phyloP scores from a whole-genome alignment of 1,140 invertebrate species.

The Orchestia grillus region DNA sequence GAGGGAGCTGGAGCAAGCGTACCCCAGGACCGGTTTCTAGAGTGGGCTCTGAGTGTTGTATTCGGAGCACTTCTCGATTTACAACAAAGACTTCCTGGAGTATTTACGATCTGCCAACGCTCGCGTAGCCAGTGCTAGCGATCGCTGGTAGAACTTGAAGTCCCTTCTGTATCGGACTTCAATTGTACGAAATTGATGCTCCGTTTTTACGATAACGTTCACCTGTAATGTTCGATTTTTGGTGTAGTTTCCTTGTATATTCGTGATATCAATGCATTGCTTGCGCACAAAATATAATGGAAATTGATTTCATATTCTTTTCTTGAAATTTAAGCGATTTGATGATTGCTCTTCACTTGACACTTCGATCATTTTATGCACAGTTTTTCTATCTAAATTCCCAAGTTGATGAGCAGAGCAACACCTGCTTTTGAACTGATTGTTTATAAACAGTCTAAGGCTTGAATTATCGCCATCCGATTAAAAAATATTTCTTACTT shows the following conservation, averaged over 20 bases:
- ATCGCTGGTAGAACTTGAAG: conserved; percentile 15
- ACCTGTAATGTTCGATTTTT: background rate
- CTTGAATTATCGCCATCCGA: too few relatives aligned
- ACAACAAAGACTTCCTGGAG: conserved; percentile 19
- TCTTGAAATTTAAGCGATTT: too few relatives aligned
- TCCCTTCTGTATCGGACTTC: background rate
- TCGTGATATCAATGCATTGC: background rate
- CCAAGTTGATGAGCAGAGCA: too few relatives aligned
- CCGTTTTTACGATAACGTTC: background rate
- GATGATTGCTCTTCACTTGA: too few relatives aligned
- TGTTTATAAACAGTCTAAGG: too few relatives aligned
- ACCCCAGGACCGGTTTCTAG: conserved; percentile 13
- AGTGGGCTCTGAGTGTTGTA: background rate
- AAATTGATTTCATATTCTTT: too few relatives aligned
- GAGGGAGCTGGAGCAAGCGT: background rate
- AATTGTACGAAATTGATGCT: background rate
- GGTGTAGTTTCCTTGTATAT: too few relatives aligned
- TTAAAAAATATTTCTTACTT: too few relatives aligned
- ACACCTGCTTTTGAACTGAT: too few relatives aligned
- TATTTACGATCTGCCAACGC: conserved; percentile 39
- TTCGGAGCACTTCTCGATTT: conserved; percentile 38
- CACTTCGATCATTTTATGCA: too few relatives aligned
- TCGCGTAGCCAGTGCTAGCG: background rate
- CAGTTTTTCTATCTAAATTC: too few relatives aligned
- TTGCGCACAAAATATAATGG: background rate